Percentiles rank a stretch among this genome's conserved stretches.
Conservation (phyloP, 2,797 vertebrate genomes). For the Phaenicophaeus curvirostris region DNA sequence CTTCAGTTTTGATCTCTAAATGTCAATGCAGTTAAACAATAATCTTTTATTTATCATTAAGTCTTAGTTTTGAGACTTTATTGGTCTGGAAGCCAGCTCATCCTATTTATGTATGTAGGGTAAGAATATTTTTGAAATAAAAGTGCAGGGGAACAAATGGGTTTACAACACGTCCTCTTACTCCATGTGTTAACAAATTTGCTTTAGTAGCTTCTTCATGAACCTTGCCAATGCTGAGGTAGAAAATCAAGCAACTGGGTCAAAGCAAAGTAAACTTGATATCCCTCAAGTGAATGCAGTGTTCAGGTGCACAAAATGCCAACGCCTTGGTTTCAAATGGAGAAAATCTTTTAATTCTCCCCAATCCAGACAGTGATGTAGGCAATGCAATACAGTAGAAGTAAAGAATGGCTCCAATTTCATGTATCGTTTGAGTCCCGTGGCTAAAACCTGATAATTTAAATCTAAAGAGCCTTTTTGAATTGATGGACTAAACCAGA, state of each 20-base stretch:
- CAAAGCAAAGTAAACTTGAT: not conserved
- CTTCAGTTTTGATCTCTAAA: not conserved
- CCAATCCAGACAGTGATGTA: not conserved
- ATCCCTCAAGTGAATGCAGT: not conserved
- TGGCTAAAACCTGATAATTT: not conserved
- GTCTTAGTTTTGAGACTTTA: not conserved
- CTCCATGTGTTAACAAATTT: not conserved
- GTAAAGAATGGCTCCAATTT: not conserved
- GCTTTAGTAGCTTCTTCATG: not conserved
- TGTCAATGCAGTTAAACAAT: not conserved
- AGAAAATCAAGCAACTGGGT: not conserved
- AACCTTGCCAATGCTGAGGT: not conserved
- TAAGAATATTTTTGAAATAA: not conserved
- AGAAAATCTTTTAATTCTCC: not conserved
- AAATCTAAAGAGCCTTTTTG: not conserved
- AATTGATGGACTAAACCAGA: not conserved
- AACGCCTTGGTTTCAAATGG: not conserved
- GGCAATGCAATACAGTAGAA: not conserved
- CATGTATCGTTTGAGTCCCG: not conserved
- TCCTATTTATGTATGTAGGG: not conserved
- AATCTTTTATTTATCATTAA: not conserved
- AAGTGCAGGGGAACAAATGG: not conserved
- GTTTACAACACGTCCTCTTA: not conserved
- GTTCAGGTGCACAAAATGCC: not conserved
- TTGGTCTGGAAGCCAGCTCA: not conserved